These are phyloP conservation scores for Epicauta chinensis DNA, from an alignment of 1,140 invertebrate genomes.

Conservation along the genomic window DNA sequence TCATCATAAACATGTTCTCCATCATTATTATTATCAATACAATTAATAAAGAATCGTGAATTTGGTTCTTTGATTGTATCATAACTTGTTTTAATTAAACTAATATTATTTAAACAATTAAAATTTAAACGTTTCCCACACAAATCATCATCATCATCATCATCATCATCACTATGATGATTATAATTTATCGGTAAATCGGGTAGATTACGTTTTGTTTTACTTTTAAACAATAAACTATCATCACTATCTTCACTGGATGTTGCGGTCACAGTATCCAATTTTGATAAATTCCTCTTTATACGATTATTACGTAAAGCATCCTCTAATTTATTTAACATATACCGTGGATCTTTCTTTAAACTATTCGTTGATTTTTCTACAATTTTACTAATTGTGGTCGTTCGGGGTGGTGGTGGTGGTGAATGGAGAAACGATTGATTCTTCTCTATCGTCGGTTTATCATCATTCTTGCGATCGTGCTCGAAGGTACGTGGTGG, in stretches of 20 bases:
- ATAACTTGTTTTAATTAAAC: conserved; percentile 41
- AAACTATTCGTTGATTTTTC: conserved; percentile 8
- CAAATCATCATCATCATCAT: conserved; percentile 1
- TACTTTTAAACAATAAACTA: conserved; percentile 28
- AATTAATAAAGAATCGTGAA: conserved; percentile 37
- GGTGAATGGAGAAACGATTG: conserved; percentile 20
- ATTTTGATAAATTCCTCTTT: conserved; percentile 22
- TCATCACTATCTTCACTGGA: conserved; percentile 36
- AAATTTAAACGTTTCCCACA: conserved; percentile 27
- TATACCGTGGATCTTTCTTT: conserved; percentile 35
- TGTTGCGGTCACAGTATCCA: conserved; percentile 23
- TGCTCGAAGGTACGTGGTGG: conserved; percentile 61
- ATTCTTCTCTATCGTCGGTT: conserved; percentile 25
- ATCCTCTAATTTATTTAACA: conserved; percentile 54
- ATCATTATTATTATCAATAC: neutral
- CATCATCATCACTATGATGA: conserved; percentile 5
- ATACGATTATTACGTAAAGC: conserved; percentile 49
- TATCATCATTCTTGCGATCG: conserved; percentile 8
- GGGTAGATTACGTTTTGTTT: conserved; percentile 23
- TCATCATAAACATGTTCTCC: conserved; percentile 47
- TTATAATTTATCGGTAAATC: conserved; percentile 4
- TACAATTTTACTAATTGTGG: neutral
- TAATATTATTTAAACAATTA: conserved; percentile 51
- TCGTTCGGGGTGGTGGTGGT: neutral
- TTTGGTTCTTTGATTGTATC: conserved; percentile 34